Conservation (phyloP, 2,888 invertebrate genomes). For the Perizoma affinitatum region DNA sequence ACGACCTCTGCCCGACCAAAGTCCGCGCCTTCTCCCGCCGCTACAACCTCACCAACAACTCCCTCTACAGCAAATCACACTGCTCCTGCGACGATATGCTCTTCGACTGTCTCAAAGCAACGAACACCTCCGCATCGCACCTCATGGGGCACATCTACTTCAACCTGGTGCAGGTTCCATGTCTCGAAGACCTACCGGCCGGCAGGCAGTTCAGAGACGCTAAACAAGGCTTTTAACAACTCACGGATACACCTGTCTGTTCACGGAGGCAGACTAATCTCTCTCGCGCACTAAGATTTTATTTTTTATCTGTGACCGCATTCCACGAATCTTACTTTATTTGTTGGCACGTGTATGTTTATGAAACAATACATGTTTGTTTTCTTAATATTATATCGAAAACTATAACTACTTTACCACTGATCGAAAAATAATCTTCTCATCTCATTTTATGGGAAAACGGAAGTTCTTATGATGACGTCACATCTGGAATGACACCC, state of each 20-base stretch:
- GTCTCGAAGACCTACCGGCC: conserved; percentile 84
- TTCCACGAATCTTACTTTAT: no score
- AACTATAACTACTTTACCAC: no score
- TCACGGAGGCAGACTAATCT: no score
- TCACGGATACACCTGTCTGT: conserved; percentile 40
- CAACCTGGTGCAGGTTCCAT: conserved; percentile 90
- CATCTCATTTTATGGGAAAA: no score
- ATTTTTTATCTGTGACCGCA: no score
- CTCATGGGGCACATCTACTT: conserved; percentile 94
- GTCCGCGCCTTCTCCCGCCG: conserved; percentile 87
- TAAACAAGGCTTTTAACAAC: conserved; percentile 75
- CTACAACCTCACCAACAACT: conserved; percentile 93
- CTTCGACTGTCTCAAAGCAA: conserved; percentile 90
- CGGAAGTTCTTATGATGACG: no score
- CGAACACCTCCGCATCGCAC: conserved; percentile 88
- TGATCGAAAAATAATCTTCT: no score
- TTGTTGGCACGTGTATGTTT: no score
- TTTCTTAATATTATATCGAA: no score
- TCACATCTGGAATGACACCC: no score
- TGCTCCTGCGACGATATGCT: conserved; percentile 94
- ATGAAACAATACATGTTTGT: no score
- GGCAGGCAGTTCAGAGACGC: conserved; percentile 79
- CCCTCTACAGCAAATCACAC: conserved; percentile 94
- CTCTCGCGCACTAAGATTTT: no score
- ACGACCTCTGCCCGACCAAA: conserved; percentile 95